Base-by-base conservation (phyloP, 2,113 vertebrate genomes). In the Spea bombifrons region DNA sequence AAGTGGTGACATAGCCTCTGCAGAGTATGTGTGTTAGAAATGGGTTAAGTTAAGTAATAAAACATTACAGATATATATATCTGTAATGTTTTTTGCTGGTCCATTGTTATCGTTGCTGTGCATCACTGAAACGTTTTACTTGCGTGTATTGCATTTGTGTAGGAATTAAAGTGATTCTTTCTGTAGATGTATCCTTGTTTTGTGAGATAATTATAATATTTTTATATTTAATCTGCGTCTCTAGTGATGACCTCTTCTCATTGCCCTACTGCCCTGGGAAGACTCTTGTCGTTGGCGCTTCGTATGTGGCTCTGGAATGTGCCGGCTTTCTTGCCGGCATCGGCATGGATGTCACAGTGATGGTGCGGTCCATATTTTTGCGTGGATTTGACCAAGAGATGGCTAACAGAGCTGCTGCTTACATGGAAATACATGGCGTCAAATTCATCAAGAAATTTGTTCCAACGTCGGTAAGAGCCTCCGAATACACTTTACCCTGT, bases 371-470 rank as follows among this genome's bases (percentile, higher is more conserved):
- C 44, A 92, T 98, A 80, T 92, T 99, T 0, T 93, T 99, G 13
- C 90, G 96, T 30, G 97, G 96, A 15, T 98, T 99, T 69, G 97
- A 99, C 86, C 96, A 95, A 85, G 94, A 99, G 79, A 97, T 99
- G 95, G 97, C 97, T 46, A 92, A 96, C 80, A 95, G 79, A 15
- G 87, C 94, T 3, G 96, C 96, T 0, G 88, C 92, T 7, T 82
- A 95, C 87, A 95, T 99, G 96, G 94, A 96, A 83, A 90, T 87
- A 2, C 94, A 97, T 0, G 95, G 96, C 0, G 84, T 98, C 15
- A 97, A 94, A 84, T 97, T 99, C 90, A 81, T 97, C 83, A 90
- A 91, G 75, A 91, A 94, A 81, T 95, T 91, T 76, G 88, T 96
- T 15, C 97, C 97, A 4, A 44, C 88, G 59, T 90, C 90, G 91